A percentile compares a stretch with the other conserved stretches of the same genome.
Conservation (phyloP, 2,797 vertebrate species). For the Onychomys arenicola region DNA sequence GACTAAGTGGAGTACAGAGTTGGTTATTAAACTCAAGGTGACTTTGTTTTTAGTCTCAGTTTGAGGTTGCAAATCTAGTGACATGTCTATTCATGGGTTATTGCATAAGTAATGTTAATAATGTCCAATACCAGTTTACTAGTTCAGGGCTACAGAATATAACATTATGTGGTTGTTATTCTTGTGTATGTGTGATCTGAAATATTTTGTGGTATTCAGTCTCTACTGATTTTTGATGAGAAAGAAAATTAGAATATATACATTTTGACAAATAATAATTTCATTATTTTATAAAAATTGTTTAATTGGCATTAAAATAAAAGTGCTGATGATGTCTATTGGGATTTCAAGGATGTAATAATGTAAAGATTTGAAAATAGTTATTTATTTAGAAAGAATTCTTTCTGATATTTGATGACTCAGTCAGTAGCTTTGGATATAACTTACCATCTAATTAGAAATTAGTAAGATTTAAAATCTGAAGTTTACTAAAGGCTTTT, state of each 20-base stretch:
- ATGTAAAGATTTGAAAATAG: neutral
- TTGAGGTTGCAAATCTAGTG: slow-evolving; percentile 36
- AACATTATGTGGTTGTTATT: neutral
- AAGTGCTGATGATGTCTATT: neutral
- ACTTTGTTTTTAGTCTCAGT: neutral
- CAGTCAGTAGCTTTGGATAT: neutral
- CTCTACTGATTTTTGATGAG: neutral
- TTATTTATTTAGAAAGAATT: neutral
- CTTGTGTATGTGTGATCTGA: neutral
- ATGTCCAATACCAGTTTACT: neutral
- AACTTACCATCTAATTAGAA: slow-evolving; percentile 5
- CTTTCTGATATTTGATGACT: neutral
- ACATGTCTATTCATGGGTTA: neutral
- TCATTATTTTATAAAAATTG: neutral
- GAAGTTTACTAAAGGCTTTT: neutral
- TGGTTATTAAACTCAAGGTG: slow-evolving; percentile 6
- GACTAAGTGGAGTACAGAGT: slow-evolving; percentile 61
- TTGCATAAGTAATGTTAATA: slow-evolving; percentile 24
- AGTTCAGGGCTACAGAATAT: slow-evolving; percentile 26
- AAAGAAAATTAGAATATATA: neutral
- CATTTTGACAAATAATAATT: neutral
- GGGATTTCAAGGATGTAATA: neutral
- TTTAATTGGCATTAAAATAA: neutral
- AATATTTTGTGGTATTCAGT: neutral
- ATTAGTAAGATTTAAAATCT: neutral